Evolutionary conservation across 2,797 vertebrate species (phyloP).

Genomic region (Propithecus deckenii): DNA sequence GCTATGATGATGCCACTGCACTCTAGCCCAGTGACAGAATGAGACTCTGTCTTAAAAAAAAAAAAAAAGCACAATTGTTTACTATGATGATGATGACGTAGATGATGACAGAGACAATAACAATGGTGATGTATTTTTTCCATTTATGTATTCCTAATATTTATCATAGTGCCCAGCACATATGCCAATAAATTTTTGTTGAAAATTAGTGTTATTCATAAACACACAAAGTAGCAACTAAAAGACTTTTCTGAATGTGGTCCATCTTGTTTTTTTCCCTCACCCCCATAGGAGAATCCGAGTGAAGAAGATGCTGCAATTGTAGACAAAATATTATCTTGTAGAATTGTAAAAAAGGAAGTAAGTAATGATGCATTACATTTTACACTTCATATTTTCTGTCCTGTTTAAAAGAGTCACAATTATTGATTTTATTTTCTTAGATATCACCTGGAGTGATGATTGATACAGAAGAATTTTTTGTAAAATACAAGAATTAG

Average conservation of each 20-base stretch:
- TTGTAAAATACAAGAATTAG: constrained; percentile 99
- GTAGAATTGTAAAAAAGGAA: constrained; percentile 94
- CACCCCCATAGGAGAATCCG: constrained; percentile 92
- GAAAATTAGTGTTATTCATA: constrained; percentile 8
- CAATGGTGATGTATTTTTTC: background rate
- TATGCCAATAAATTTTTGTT: background rate
- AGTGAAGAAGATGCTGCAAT: constrained; percentile 98
- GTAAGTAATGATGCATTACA: constrained; percentile 84
- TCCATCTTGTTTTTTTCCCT: constrained; percentile 30
- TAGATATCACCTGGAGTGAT: constrained; percentile 93
- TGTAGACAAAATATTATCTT: constrained; percentile 98
- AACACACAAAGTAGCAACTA: background rate
- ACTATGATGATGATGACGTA: background rate
- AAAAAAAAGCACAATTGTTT: background rate
- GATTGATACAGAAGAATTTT: constrained; percentile 96
- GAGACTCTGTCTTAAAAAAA: background rate
- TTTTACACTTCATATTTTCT: background rate
- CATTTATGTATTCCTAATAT: background rate
- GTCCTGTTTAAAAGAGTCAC: background rate
- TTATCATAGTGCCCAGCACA: background rate
- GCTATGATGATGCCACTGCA: background rate
- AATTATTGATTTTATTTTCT: constrained; percentile 72
- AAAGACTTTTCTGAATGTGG: constrained; percentile 16
- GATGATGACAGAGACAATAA: background rate
- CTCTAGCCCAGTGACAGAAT: background rate